Percentiles rank a stretch among this genome's conserved stretches.
phyloP scores from a whole-genome alignment of 2,113 vertebrate species.

The Ictalurus furcatus region DNA sequence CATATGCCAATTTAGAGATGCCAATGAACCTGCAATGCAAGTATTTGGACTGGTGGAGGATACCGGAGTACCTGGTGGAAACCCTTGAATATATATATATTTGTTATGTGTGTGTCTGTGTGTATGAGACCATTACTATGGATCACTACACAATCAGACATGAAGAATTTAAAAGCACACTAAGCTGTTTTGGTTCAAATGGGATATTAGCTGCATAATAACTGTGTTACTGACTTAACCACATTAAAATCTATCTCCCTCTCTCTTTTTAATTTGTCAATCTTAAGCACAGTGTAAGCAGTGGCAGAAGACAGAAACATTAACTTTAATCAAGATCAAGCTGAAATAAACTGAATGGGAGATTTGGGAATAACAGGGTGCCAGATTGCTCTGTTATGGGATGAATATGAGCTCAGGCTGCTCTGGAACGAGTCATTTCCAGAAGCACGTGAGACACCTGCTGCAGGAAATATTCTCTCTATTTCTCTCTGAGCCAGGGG shows the following conservation, averaged over 20 bases:
- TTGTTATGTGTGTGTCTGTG: background rate
- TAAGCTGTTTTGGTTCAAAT: slow-evolving; percentile 6
- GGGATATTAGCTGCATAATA: slow-evolving; percentile 27
- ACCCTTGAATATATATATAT: background rate
- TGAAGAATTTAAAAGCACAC: slow-evolving; percentile 10
- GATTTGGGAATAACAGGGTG: slow-evolving; percentile 12
- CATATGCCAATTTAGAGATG: no score
- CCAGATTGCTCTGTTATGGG: slow-evolving; percentile 19
- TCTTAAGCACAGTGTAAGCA: background rate
- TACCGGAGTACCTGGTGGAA: no score
- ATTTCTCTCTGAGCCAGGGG: background rate
- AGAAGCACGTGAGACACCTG: slow-evolving; percentile 25
- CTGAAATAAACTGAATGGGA: slow-evolving; percentile 11
- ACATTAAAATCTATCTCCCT: background rate
- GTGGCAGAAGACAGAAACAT: background rate
- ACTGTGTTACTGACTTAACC: background rate
- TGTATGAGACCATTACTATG: background rate
- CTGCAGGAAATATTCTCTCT: slow-evolving; percentile 23
- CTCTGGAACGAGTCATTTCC: slow-evolving; percentile 19
- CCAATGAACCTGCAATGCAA: no score
- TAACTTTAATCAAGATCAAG: background rate
- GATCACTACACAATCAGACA: background rate
- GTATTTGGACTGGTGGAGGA: no score
- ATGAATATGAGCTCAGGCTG: slow-evolving; percentile 35
- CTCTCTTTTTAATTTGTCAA: background rate